These are phyloP conservation scores for Saccostrea cuccullata DNA, from an alignment of 1,140 invertebrate species.

Conservation along the genomic window DNA sequence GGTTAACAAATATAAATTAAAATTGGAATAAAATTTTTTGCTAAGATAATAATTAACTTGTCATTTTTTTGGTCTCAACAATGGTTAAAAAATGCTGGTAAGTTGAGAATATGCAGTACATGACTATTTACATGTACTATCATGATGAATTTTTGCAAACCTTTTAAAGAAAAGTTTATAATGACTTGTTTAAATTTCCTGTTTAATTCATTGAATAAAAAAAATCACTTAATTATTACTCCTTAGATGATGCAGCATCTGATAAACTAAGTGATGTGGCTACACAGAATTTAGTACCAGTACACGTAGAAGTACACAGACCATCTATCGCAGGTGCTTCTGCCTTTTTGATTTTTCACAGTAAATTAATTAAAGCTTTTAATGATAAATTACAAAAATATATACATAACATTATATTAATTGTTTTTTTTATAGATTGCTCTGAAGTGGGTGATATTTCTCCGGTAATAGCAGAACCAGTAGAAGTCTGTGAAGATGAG, in stretches of 20 bases:
- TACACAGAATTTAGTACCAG: neutral
- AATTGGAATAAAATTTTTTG: neutral
- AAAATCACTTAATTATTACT: too few species aligned
- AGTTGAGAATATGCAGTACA: neutral
- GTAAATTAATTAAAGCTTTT: neutral
- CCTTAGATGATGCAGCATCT: neutral
- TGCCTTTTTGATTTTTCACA: neutral
- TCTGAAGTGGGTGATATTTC: neutral
- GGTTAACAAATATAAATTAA: neutral
- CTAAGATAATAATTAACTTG: neutral
- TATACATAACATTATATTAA: neutral
- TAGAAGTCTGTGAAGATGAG: neutral
- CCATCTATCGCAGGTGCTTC: neutral
- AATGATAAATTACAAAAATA: neutral
- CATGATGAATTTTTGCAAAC: neutral
- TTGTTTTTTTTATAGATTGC: neutral
- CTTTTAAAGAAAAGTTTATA: too few species aligned
- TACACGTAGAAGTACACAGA: neutral
- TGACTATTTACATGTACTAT: neutral
- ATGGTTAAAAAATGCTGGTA: too few species aligned
- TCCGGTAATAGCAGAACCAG: neutral
- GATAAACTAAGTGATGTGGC: neutral
- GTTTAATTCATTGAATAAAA: too few species aligned
- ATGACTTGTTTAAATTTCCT: too few species aligned
- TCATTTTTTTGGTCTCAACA: neutral